Evolutionary conservation across 2,888 invertebrate genomes (phyloP), one percentile per base, ranked within the genome.

Genomic region (Protophormia terraenovae): DNA sequence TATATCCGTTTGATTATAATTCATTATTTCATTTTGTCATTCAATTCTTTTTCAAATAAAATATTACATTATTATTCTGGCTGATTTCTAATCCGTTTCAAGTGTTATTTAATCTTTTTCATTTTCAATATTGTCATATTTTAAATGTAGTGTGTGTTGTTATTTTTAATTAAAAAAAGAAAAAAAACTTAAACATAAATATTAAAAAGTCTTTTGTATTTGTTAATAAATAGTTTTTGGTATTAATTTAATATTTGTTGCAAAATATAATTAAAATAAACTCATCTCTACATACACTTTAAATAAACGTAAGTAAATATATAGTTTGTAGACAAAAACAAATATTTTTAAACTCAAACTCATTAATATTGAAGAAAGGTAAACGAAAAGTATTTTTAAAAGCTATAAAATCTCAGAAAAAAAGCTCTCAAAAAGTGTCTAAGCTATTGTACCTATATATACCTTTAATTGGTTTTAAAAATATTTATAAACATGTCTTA

Each of bases 251-350:
- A 69, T 78, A 69, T 60, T 78, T 78, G 69, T 78, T 78, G 69
- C 69, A 69, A 67, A 58, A 47, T 27, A 69, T 22, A n/a, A 35
- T 75, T 53, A 3, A 35, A 27, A 60, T 22, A 66, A 47, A 50
- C 29, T 75, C 16, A 60, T 75, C 69, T 35, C 58, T 41, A n/a
- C 14, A 75, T 55, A 72, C 38, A 22, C 35, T 22, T 24, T 62
- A 27, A 55, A 41, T 60, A 69, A 83, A 69, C 69, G 69, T 84
- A 75, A 83, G 83, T 83, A 83, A 82, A 75, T 62, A 24, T 12
- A 12, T 50, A 62, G 16, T 62, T 38, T 50, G 22, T 38, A 22
- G 22, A 47, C 7, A 47, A 16, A 16, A 47, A 16, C 4, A 38
- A 14, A 38, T 38, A 38, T 14, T 38, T 38, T n/a, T n/a, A n/a